Evolutionary conservation across 2,888 invertebrate genomes (phyloP), one percentile per base, ranked within the genome.

Genomic region (Phyllotreta striolata): DNA sequence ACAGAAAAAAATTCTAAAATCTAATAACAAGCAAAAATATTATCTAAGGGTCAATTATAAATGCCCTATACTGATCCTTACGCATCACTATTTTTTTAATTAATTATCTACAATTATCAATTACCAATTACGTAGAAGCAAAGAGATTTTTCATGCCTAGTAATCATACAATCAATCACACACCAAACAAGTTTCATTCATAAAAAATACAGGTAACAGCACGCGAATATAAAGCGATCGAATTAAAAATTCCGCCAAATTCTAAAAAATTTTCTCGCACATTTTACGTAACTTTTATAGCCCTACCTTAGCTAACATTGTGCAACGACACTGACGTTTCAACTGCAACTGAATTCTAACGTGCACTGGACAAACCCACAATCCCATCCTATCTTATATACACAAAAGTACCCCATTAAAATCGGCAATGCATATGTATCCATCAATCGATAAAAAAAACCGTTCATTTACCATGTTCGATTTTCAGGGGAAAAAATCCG

Each of bases 221-320:
- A 6, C 41, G 41, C 41, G 41, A 41, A 41, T 41, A 9, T 41
- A 41, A 9, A 41, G 1, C 10, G 10, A 24, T 47, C 44, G 6
- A 10, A 46, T 56, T 56, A 10, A 56, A 35, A 46, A 35, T 10
- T 7, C 10, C 37, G 8, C 35, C 10, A 49, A 12, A 35, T 49
- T 47, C 47, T 49, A 44, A 52, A 52, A 52, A 52, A 52, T 14
- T 8, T 6, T 10, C 49, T 49, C 12, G 49, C 49, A 49, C 37
- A 38, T 3, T 14, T 52, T 52, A 52, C 38, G 52, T 39, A 52
- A 52, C 10, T 39, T n/a, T 38, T 8, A 59, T 46, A 1, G 43
- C 55, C 73, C 67, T 76, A 77, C 77, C 77, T 76, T 77, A 56
- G 72, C 67, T 57, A 72, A 72, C 76, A 77, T 78, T 69, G 63